Evolutionary conservation across 1,140 invertebrate genomes (phyloP), one percentile per base, ranked within the genome.

Genomic region (Anastrepha obliqua): DNA sequence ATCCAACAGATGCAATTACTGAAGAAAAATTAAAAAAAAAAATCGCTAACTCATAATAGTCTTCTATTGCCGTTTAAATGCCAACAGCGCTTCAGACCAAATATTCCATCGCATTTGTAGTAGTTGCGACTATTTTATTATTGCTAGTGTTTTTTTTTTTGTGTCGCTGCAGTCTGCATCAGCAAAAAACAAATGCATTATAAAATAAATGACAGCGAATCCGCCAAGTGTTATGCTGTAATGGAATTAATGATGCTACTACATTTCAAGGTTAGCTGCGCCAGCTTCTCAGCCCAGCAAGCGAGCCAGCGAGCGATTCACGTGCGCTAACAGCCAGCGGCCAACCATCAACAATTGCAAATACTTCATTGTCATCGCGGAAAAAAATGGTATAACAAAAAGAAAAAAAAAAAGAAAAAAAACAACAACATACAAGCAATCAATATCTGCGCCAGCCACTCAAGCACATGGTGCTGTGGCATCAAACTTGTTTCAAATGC

Each of bases 171-270:
- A 55, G 47, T 8, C 74, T 81, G 47, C n/a, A 9, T 42, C 11
- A 20, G 74, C 17, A 81, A 51, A 55, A 55, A 81, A 81, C 5
- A 17, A 17, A 47, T 81, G 51, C 74, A 55, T 81, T 81, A 39
- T 81, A 81, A 55, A 81, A 81, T 55, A 44, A 81, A 81, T 81
- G 74, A 81, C 74, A 81, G 74, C 74, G 44, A 81, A 81, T 81
- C 74, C 17, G 55, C 74, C 74, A 81, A 58, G 74, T 81, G 74
- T 81, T 81, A 81, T 55, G 47, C 44, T 81, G 47, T 81, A 81
- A 81, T 81, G 51, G 0, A 81, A 81, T 81, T 81, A 81, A 81
- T 81, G 74, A 81, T 81, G 74, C 74, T 81, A 55, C 74, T 81
- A 81, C 74, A 81, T 81, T 81, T 81, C 74, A 81, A 58, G 74